Evolutionary conservation across 2,113 vertebrate species (phyloP), one percentile per base, ranked within the genome.

Genomic region (Antennarius striatus): DNA sequence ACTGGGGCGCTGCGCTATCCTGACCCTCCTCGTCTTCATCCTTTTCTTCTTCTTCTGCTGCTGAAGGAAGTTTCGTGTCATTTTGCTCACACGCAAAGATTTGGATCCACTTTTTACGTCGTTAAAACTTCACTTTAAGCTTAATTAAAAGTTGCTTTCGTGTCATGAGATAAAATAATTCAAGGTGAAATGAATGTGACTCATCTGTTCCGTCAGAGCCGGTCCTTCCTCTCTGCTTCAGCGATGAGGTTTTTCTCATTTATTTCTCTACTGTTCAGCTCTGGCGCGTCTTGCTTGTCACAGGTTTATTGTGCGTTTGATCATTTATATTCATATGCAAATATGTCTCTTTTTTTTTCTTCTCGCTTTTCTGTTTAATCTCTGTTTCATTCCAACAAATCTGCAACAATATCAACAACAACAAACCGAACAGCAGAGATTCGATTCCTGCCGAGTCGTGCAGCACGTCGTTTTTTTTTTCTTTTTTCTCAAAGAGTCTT

Each of bases 401-500:
- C 32, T 36, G 32, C 32, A 7, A 5, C 32, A 36, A 45, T 9
- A 7, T 5, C 17, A 32, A 54, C 13, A 5, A 12, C 43, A 16
- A 3, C 32, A 47, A 56, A 4, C 5, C 11, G 0, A 51, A 29
- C 29, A 56, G 43, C 42, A 48, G 15, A 48, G 32, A 36, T 36
- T 36, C 32, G 7, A 7, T 36, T 36, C 32, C 32, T 36, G 4
- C 32, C 32, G 32, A 36, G 32, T 36, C 32, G 32, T 36, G 32
- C 7, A 36, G 7, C 32, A 5, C 32, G 3, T 15, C 46, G n/a
- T 49, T 10, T 28, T 52, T 17, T 39, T 55, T n/a, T 71, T 39
- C 53, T n/a, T 71, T 67, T 66, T 75, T 45, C 81, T 91, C 77
- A 90, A 90, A 86, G 88, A 73, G 64, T 53, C 86, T 88, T 91